Evolutionary conservation across 2,797 vertebrate genomes (phyloP).

Genomic region (Cichlasoma orientale): DNA sequence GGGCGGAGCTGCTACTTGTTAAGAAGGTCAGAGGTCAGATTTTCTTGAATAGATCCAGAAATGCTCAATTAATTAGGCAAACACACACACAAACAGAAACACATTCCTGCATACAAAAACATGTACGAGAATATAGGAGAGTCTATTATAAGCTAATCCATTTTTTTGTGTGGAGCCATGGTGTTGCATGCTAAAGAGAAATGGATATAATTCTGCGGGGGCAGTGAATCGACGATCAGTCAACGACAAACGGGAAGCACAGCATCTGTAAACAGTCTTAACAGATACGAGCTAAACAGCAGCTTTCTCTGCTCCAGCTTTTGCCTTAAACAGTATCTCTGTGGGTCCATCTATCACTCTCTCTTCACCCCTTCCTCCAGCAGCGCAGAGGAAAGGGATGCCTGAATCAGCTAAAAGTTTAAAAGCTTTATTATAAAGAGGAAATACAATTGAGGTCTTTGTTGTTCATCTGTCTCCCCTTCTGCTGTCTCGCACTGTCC

Average conservation of each 20-base stretch:
- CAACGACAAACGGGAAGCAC: constrained; percentile 41
- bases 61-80: constrained; percentile 82
- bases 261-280: constrained; percentile 48
- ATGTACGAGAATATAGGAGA: constrained; percentile 8
- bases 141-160: constrained; percentile 59
- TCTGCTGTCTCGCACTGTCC: constrained; percentile 12
- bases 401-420: constrained; percentile 80
- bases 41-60: constrained; percentile 76
- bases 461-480: constrained; percentile 62
- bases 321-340: constrained; percentile 39
- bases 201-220: constrained; percentile 39
- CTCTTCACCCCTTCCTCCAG: constrained; percentile 52
- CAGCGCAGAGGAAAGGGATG: constrained; percentile 27
- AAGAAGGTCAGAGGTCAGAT: constrained; percentile 78
- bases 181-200: constrained; percentile 45
- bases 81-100: constrained; percentile 61
- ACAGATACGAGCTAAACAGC: constrained; percentile 36
- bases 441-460: constrained; percentile 70
- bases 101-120: constrained; percentile 18
- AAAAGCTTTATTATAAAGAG: constrained; percentile 75
- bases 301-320: constrained; percentile 43
- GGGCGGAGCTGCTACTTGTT: constrained; percentile 76
- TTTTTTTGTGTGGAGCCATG: constrained; percentile 15
- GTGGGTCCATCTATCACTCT: constrained; percentile 71
- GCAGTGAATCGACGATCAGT: constrained; percentile 52